Percentiles rank a stretch among this genome's conserved stretches.
phyloP scores from a whole-genome alignment of 2,888 invertebrate species.

The Crocallis elinguaria region DNA sequence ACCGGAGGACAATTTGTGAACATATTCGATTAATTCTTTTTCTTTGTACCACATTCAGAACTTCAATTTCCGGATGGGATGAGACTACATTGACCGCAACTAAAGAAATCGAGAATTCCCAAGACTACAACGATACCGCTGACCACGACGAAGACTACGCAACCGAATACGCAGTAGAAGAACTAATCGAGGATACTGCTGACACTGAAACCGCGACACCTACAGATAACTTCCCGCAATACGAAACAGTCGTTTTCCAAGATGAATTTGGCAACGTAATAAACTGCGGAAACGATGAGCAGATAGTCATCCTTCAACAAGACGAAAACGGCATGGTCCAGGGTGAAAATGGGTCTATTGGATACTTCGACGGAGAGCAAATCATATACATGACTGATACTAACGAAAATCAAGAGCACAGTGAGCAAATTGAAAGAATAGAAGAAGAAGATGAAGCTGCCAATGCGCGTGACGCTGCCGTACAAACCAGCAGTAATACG shows the following conservation, averaged over 20 bases:
- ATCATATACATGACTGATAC: constrained; percentile 31
- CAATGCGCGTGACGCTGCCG: constrained; percentile 33
- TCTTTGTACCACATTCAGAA: constrained; percentile 14
- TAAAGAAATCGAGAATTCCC: not conserved
- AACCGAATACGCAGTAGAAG: constrained; percentile 30
- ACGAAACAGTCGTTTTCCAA: constrained; percentile 36
- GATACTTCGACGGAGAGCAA: constrained; percentile 39
- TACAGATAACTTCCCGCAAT: constrained; percentile 11
- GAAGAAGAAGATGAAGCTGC: constrained; percentile 25
- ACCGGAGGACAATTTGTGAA: too few relatives aligned
- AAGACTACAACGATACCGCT: constrained; percentile 14
- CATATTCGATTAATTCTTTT: too few relatives aligned
- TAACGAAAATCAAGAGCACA: constrained; percentile 12
- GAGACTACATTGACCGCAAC: constrained; percentile 28
- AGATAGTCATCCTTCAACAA: constrained; percentile 34
- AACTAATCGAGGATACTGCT: constrained; percentile 15
- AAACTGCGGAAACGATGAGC: constrained; percentile 34
- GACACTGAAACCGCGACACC: constrained; percentile 2
- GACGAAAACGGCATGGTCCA: constrained; percentile 29
- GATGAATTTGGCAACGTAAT: constrained; percentile 39
- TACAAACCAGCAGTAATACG: constrained; percentile 36
- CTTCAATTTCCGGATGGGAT: constrained; percentile 31
- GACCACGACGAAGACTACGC: constrained; percentile 27
- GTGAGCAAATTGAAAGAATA: constrained; percentile 15
- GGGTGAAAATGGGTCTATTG: constrained; percentile 33